Percentiles rank a stretch among this genome's conserved stretches.
phyloP scores from a whole-genome alignment of 2,113 vertebrate genomes.

The Pangasianodon gigas region DNA sequence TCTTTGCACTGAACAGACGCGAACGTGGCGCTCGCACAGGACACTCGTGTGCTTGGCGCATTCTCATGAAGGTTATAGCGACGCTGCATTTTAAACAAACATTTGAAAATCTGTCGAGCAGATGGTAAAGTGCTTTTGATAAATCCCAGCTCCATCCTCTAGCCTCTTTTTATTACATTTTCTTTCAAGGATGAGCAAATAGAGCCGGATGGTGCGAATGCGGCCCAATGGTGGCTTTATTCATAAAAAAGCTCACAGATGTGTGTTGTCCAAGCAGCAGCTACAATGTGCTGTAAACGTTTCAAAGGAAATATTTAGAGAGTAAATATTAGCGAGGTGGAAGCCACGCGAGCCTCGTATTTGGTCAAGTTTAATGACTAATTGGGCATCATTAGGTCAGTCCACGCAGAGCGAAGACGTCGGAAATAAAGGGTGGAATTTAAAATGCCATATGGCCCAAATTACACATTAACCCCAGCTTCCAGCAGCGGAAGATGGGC shows the following conservation, averaged over 20 bases:
- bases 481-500: constrained; percentile 70
- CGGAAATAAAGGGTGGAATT: constrained; percentile 77
- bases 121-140: constrained; percentile 84
- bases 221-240: constrained; percentile 70
- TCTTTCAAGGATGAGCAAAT: constrained; percentile 81
- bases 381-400: constrained; percentile 91
- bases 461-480: constrained; percentile 90
- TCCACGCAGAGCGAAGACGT: constrained; percentile 78
- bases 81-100: constrained; percentile 76
- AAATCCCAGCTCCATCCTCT: constrained; percentile 78
- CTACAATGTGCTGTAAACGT: constrained; percentile 85
- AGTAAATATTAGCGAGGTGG: constrained; percentile 87
- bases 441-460: constrained; percentile 88
- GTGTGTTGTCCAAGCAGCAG: constrained; percentile 75
- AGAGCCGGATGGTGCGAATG: constrained; percentile 65
- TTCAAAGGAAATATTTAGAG: constrained; percentile 88
- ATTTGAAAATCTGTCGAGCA: constrained; percentile 78
- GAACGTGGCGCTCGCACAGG: no score
- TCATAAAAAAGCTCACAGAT: constrained; percentile 79
- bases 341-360: constrained; percentile 77
- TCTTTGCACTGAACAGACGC: neutral
- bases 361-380: constrained; percentile 85
- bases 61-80: neutral
- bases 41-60: neutral
- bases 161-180: constrained; percentile 80